Percentiles rank a stretch among this genome's conserved stretches.
These are phyloP conservation scores for Cyclophora albipunctata DNA, from an alignment of 2,888 invertebrate species.

Conservation along the genomic window DNA sequence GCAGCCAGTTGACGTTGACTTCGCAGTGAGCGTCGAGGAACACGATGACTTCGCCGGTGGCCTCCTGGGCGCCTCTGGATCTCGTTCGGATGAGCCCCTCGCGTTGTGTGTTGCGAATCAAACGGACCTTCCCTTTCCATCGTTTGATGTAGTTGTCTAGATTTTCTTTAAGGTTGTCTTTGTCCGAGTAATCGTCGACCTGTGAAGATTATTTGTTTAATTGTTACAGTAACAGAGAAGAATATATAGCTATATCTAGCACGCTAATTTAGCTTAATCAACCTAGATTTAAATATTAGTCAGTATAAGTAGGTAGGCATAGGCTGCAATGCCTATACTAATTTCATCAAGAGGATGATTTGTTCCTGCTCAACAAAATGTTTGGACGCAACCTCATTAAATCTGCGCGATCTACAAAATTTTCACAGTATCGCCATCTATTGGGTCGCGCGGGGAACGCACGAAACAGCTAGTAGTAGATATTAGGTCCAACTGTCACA, in stretches of 20 bases:
- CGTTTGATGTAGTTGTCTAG: conserved; percentile 89
- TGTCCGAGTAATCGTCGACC: conserved; percentile 92
- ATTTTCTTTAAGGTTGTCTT: conserved; percentile 87
- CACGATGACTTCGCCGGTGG: conserved; percentile 95
- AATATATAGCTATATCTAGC: neutral
- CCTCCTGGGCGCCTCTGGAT: conserved; percentile 92
- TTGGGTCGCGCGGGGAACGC: no score
- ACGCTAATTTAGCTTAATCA: no score
- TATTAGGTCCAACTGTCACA: no score
- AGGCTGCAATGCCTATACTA: no score
- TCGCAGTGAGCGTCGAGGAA: conserved; percentile 99
- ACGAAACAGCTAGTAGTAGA: no score
- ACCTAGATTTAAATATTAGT: no score
- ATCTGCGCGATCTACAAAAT: no score
- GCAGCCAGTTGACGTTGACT: conserved; percentile 97
- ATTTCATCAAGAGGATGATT: no score
- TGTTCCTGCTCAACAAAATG: no score
- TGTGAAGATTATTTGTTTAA: conserved; percentile 19
- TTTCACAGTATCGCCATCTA: no score
- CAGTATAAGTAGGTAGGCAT: no score
- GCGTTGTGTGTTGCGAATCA: conserved; percentile 90
- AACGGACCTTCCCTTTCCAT: conserved; percentile 91
- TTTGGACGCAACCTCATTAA: no score
- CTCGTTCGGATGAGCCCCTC: conserved; percentile 96
- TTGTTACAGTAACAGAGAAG: neutral